Conservation (phyloP, 1,140 invertebrate species). For the Diachasma alloeum region DNA sequence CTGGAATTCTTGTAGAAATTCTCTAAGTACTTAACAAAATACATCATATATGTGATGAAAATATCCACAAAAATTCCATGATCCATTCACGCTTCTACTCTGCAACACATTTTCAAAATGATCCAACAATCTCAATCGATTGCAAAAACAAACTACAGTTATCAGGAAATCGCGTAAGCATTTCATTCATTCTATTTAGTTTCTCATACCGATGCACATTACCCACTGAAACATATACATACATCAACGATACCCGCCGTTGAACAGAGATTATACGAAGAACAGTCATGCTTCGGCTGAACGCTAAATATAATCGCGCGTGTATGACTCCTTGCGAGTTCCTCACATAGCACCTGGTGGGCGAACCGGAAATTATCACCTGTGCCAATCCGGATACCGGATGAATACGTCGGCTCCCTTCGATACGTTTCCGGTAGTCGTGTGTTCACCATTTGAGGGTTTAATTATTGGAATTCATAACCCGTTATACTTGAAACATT, state of each 20-base stretch:
- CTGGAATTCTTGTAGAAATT: too few species aligned
- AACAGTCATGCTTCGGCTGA: neutral
- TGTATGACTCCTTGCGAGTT: neutral
- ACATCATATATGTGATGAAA: too few species aligned
- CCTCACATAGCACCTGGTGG: slow-evolving; percentile 23
- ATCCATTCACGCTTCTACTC: too few species aligned
- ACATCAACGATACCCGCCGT: neutral
- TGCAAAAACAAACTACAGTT: neutral
- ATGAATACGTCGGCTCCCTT: neutral
- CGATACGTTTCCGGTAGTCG: neutral
- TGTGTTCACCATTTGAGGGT: neutral
- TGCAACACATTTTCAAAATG: too few species aligned
- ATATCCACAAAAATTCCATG: too few species aligned
- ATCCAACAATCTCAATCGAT: neutral
- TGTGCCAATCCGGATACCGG: slow-evolving; percentile 36
- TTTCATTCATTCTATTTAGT: slow-evolving; percentile 2
- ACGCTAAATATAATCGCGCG: slow-evolving; percentile 2
- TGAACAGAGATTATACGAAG: neutral
- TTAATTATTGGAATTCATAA: neutral
- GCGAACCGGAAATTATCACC: slow-evolving; percentile 42
- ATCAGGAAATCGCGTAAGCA: neutral
- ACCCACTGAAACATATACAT: neutral
- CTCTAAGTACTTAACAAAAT: too few species aligned
- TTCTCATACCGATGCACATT: neutral
- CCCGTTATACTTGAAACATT: neutral